A percentile compares a stretch with the other conserved stretches of the same genome.
phyloP scores from a whole-genome alignment of 2,888 invertebrate genomes.

The Apodemia duryi region DNA sequence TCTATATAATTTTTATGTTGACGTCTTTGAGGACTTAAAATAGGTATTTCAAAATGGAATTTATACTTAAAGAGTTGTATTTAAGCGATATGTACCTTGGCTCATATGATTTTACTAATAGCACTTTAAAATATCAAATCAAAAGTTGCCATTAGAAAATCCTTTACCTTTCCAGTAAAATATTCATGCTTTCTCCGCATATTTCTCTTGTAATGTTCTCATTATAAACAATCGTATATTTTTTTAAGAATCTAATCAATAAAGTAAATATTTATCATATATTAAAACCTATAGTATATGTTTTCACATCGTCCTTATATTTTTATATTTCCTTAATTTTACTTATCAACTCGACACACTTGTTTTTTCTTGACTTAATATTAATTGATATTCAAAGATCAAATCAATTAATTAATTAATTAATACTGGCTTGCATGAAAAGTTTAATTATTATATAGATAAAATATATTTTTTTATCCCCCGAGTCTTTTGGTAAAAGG shows the following conservation, averaged over 20 bases:
- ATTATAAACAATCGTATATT: background rate
- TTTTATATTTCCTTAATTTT: slow-evolving; percentile 5
- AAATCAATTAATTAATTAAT: too few relatives aligned
- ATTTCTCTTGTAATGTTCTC: background rate
- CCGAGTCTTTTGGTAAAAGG: too few relatives aligned
- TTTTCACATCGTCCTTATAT: background rate
- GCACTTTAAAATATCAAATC: too few relatives aligned
- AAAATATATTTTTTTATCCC: too few relatives aligned
- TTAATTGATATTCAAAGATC: background rate
- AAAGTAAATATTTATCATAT: background rate
- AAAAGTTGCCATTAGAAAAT: background rate
- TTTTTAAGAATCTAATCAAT: background rate
- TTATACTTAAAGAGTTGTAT: too few relatives aligned
- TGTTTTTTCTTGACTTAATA: background rate
- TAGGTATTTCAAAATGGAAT: too few relatives aligned
- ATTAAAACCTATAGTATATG: background rate
- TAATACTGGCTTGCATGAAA: background rate
- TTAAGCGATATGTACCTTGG: too few relatives aligned
- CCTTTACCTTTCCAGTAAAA: background rate
- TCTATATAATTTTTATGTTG: too few relatives aligned
- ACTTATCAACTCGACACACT: background rate
- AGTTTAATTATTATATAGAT: too few relatives aligned
- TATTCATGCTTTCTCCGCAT: background rate
- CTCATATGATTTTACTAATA: too few relatives aligned
- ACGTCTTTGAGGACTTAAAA: too few relatives aligned